Evolutionary conservation across 2,797 vertebrate species (phyloP).

Genomic region (Neosalanx taihuensis): DNA sequence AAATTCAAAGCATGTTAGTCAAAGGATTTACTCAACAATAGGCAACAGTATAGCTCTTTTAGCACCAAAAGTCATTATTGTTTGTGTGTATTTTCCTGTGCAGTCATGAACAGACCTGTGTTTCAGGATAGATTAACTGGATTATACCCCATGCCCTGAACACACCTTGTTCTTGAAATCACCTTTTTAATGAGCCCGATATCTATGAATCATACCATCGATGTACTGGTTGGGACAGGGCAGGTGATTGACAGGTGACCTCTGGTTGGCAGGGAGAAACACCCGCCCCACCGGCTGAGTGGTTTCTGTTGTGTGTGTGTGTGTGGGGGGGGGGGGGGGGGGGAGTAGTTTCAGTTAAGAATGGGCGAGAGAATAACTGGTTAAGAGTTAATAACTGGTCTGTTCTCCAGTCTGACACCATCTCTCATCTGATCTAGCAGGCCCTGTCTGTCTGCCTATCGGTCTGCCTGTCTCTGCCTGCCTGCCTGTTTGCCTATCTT

Average conservation of each 20-base stretch:
- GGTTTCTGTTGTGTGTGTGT: not conserved
- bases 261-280: conserved; percentile 24
- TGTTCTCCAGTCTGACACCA: conserved; percentile 33
- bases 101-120: no score
- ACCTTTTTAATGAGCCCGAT: not conserved
- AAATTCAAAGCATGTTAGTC: conserved; percentile 46
- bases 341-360: conserved; percentile 28
- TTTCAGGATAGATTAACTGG: not conserved
- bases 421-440: conserved; percentile 46
- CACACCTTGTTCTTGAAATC: not conserved
- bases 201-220: not conserved
- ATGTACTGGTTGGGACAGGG: conserved; percentile 6
- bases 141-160: not conserved
- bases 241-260: conserved; percentile 49
- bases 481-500: not conserved
- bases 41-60: conserved; percentile 26
- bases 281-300: conserved; percentile 20
- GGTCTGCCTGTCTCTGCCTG: conserved; percentile 10
- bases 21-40: conserved; percentile 58
- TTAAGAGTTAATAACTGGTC: conserved; percentile 53
- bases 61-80: not conserved
- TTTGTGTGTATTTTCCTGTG: no score
- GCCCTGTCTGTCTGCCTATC: no score
- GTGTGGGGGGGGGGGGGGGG: no score
- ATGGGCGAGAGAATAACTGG: conserved; percentile 23